Evolutionary conservation across 1,140 invertebrate species (phyloP).

Genomic region (Drosophila melanica): DNA sequence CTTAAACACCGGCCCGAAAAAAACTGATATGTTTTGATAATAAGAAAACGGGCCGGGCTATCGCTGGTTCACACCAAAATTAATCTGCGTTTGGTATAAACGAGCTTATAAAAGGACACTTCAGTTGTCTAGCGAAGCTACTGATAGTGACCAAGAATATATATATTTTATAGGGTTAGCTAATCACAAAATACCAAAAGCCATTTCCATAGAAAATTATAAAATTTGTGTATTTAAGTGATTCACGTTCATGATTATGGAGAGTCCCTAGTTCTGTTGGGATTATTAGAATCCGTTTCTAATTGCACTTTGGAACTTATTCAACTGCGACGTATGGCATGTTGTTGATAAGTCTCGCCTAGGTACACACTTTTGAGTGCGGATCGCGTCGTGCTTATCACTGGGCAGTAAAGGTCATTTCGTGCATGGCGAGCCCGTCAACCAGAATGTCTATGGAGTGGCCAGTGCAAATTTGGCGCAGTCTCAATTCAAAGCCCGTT

Average conservation of each 20-base stretch:
- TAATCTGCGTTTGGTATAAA: too few relatives aligned
- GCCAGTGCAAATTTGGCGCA: slow-evolving; percentile 48
- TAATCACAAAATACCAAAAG: too few relatives aligned
- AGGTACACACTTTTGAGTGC: slow-evolving; percentile 46
- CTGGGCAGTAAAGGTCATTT: slow-evolving; percentile 54
- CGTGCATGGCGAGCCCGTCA: slow-evolving; percentile 48
- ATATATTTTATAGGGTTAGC: too few relatives aligned
- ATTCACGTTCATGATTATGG: slow-evolving; percentile 51
- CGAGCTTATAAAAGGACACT: too few relatives aligned
- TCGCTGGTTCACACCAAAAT: too few relatives aligned
- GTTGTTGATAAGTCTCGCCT: slow-evolving; percentile 62
- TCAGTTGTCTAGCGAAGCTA: too few relatives aligned
- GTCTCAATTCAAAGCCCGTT: slow-evolving; percentile 43
- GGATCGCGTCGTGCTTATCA: slow-evolving; percentile 51
- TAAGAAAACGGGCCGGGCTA: too few relatives aligned
- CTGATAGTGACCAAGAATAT: too few relatives aligned
- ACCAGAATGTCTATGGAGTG: slow-evolving; percentile 29
- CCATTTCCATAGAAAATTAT: too few relatives aligned
- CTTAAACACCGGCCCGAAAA: too few relatives aligned
- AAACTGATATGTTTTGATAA: too few relatives aligned
- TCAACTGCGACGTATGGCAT: slow-evolving; percentile 52
- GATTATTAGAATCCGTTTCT: slow-evolving; percentile 18
- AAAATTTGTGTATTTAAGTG: slow-evolving; percentile 40
- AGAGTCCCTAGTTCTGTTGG: slow-evolving; percentile 59
- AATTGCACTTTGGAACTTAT: slow-evolving; percentile 63